Percentiles rank a stretch among this genome's conserved stretches.
phyloP scores from a whole-genome alignment of 2,113 vertebrate species.

The Phrynocephalus versicolor region DNA sequence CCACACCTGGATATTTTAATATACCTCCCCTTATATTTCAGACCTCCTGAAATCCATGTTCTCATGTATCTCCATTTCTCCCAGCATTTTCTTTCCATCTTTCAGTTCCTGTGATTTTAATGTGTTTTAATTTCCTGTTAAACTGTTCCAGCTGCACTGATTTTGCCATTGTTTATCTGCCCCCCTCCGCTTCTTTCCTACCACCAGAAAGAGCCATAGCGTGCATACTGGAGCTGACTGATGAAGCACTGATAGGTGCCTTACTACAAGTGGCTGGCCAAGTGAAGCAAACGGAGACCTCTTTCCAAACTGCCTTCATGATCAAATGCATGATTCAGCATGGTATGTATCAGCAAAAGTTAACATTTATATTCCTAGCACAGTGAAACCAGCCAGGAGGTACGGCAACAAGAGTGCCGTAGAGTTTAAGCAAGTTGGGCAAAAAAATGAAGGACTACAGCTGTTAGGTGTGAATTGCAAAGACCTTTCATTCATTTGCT shows the following conservation, averaged over 20 bases:
- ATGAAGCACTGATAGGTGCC: constrained; percentile 52
- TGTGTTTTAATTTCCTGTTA: constrained; percentile 9
- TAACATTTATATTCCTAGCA: constrained; percentile 25
- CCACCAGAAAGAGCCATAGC: constrained; percentile 36
- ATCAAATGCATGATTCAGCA: constrained; percentile 52
- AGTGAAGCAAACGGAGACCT: constrained; percentile 55
- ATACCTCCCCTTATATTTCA: background rate
- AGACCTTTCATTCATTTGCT: background rate
- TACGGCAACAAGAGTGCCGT: background rate
- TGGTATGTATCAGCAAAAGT: constrained; percentile 51
- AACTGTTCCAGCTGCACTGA: background rate
- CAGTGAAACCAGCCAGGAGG: background rate
- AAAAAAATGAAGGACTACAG: background rate
- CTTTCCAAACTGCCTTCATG: constrained; percentile 68
- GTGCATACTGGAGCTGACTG: constrained; percentile 54
- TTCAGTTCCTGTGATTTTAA: background rate
- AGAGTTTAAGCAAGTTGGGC: background rate
- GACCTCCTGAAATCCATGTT: background rate
- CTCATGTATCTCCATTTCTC: background rate
- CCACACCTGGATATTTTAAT: background rate
- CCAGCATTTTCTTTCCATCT: background rate
- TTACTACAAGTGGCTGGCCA: constrained; percentile 66
- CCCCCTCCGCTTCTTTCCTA: background rate
- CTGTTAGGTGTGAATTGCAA: constrained; percentile 8
- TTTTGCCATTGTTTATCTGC: background rate